Base-by-base conservation (phyloP, 2,797 vertebrate genomes). In the Oryzias sinensis region DNA sequence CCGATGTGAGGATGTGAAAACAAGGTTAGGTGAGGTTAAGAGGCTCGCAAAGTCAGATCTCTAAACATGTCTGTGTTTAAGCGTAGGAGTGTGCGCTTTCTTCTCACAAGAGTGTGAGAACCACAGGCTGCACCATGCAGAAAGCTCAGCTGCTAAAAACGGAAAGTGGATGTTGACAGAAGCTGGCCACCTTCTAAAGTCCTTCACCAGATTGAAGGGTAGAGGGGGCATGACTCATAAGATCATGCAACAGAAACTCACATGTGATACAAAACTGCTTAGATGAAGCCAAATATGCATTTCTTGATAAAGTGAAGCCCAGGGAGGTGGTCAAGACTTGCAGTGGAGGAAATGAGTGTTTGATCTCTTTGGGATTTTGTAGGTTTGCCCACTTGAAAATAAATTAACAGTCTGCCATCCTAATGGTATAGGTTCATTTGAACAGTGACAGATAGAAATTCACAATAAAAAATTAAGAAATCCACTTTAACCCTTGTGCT, bases 151-250 rank as follows among this genome's bases (percentile, higher is more conserved):
- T 77, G 27, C 48, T 64, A 67, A 56, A 71, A 73, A 66, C 20
- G 53, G 65, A 70, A 76, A 82, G 70, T 66, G 56, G 62, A 79
- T 57, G 74, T 44, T 77, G 85, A 85, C 73, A 68, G 76, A 59
- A 81, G 68, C 46, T 27, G 46, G 62, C 44, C 43, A 27, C 60
- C 46, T 56, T 53, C 53, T 27, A 6, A 40, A 49, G 65, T 66
- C 17, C 52, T 68, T 33, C 11, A 29, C 25, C 43, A n/a, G 11
- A 15, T 33, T 3, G 46, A 56, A 58, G 42, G 62, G 43, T 4
- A 14, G 29, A 47, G 47, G 41, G 43, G 27, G 43, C 14, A 14
- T n/a, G 57, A 53, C 42, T 70, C 17, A 51, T 51, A 18, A 49
- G n/a, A 20, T 8, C 42, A 6, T 2, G 37, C 14, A 51, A 14